Percentiles rank a stretch among this genome's conserved stretches.
Evolutionary conservation across 1,140 invertebrate genomes (phyloP).

Genomic region (Dolichoris vasculosae): DNA sequence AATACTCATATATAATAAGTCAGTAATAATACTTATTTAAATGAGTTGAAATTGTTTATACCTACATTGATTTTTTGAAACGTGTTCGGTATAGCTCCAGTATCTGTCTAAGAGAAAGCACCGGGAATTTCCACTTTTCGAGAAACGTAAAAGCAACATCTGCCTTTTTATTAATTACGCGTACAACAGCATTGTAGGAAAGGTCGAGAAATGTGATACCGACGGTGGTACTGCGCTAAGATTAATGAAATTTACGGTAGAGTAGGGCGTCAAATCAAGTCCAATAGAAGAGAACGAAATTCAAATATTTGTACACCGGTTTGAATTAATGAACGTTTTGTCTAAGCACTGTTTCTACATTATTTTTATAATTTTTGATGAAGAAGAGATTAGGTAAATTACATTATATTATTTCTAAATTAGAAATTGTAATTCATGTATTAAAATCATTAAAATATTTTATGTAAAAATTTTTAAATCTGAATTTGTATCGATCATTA

Average conservation of each 20-base stretch:
- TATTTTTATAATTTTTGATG: no score
- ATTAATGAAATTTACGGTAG: neutral
- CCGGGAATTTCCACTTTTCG: neutral
- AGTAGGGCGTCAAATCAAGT: conserved; percentile 19
- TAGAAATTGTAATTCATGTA: no score
- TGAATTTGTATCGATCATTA: no score
- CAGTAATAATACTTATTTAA: neutral
- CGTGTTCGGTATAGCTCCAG: neutral
- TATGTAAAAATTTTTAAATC: no score
- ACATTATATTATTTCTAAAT: no score
- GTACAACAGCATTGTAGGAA: neutral
- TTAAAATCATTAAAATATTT: no score
- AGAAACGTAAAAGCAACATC: conserved; percentile 7
- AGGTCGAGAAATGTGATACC: conserved; percentile 1
- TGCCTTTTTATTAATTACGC: neutral
- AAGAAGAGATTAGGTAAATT: no score
- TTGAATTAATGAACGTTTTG: no score
- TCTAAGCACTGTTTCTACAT: no score
- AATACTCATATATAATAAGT: neutral
- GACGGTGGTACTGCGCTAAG: neutral
- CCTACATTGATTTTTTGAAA: neutral
- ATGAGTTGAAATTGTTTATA: neutral
- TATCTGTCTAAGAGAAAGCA: conserved; percentile 27
- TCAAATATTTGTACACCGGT: neutral
- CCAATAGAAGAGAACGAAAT: neutral